Percentiles rank a stretch among this genome's conserved stretches.
These are phyloP conservation scores for Syrmaticus mikado DNA, from an alignment of 2,113 vertebrate genomes.

Conservation along the genomic window DNA sequence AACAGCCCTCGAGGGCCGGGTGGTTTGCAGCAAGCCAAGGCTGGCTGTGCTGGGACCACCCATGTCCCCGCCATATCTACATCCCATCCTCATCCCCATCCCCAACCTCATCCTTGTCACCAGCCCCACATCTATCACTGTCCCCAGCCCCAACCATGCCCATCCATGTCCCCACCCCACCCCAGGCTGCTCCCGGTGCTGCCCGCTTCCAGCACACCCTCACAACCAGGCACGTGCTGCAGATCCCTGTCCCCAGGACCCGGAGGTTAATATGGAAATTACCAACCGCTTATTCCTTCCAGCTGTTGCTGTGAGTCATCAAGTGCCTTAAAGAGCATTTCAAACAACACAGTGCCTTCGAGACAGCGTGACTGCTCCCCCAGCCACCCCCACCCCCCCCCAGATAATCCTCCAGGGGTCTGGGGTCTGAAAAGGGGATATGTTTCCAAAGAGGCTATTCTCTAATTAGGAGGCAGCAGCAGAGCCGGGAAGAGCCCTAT, in stretches of 20 bases:
- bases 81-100: too few species aligned
- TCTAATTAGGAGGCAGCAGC: not conserved
- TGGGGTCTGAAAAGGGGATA: constrained; percentile 44
- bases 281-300: constrained; percentile 72
- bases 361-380: constrained; percentile 53
- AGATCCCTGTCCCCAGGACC: not conserved
- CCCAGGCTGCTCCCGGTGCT: not conserved
- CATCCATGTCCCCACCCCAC: too few species aligned
- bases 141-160: accelerated
- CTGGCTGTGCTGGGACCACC: accelerated
- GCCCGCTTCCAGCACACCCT: not conserved
- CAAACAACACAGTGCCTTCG: constrained; percentile 58
- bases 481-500: not conserved
- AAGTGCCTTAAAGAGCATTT: constrained; percentile 51
- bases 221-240: not conserved
- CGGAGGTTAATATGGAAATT: constrained; percentile 60
- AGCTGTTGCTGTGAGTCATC: constrained; percentile 75
- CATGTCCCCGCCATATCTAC: too few species aligned
- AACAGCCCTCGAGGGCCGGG: not conserved
- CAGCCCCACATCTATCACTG: accelerated
- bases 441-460: constrained; percentile 52
- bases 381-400: not conserved
- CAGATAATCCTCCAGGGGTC: constrained; percentile 36
- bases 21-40: accelerated
- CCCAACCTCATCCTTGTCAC: too few species aligned